Conservation (phyloP, 2,888 invertebrate genomes). For the Apotomis betuletana region DNA sequence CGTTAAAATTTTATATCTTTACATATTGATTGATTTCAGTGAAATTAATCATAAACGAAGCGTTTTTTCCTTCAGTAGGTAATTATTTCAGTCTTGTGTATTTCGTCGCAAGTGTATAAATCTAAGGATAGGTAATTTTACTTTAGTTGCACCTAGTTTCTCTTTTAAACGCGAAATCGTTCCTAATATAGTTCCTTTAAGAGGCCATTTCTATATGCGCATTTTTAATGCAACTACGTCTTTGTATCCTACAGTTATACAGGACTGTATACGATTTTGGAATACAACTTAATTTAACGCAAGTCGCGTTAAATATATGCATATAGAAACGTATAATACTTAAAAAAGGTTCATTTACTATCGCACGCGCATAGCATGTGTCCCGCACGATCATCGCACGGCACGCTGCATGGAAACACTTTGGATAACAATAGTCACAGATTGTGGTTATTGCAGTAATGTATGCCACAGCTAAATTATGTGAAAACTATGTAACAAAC, state of each 20-base stretch:
- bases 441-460: not conserved
- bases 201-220: not conserved
- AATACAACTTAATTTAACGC: not conserved
- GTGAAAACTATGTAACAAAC: not conserved
- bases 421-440: constrained; percentile 10
- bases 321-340: not conserved
- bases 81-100: too few species aligned
- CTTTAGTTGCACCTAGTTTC: too few species aligned
- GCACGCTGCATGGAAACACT: constrained; percentile 38
- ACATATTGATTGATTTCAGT: too few species aligned
- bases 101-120: too few species aligned
- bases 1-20: not conserved
- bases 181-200: not conserved
- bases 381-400: constrained; percentile 27
- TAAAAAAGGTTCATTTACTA: constrained; percentile 20
- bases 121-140: too few species aligned
- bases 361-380: constrained; percentile 29
- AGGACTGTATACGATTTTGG: not conserved
- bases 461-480: not conserved
- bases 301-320: not conserved
- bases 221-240: not conserved
- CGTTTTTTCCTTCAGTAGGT: too few species aligned
- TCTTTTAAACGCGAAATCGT: too few species aligned
- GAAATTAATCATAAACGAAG: too few species aligned
- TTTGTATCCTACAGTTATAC: not conserved